Base-by-base conservation (phyloP, 2,797 vertebrate genomes). In the Alcedo atthis region DNA sequence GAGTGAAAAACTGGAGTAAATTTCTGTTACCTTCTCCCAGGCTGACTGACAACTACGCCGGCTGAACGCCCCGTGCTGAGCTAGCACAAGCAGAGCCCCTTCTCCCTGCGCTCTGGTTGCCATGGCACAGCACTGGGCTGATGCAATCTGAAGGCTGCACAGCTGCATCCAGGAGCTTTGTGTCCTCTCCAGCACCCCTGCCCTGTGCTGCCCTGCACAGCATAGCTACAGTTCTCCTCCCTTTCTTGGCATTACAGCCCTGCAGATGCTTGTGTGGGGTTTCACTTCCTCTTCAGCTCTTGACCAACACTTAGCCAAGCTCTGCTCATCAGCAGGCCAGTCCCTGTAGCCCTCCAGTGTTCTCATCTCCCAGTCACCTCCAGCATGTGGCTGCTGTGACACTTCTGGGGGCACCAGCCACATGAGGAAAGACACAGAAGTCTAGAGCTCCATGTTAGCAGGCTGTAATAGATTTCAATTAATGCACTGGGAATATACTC, bases 261-360 rank as follows among this genome's bases (percentile, higher is more conserved):
- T 49, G 62, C 90, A 83, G 89, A 92, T 70, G 82, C 76, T 58
- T 48, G 30, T 35, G 71, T 70, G 64, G 32, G 58, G 68, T 96
- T 94, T 92, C 80, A 77, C 74, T 94, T 96, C 92, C 93, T 76
- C 74, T 84, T 81, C 74, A 77, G 58, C 51, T 83, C 54, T 71
- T 64, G 43, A 81, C 62, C 82, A 93, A 79, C 61, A 30, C 40
- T 74, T 79, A 9, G n/a, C 46, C 82, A 73, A 64, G 45, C 43
- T 69, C 33, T 76, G 64, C 66, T 80, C 32, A 11, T 33, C n/a
- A 67, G 21, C 61, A 43, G 33, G 48, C 26, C 58, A 18, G 48
- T 21, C 61, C 42, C 71, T 51, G 32, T 28, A 61, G 54, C 66
- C 73, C 42, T 51, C 53, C 53, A 48, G 63, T 3, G 4, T 2